Percentiles rank a stretch among this genome's conserved stretches.
These are phyloP conservation scores for Luscinia luscinia DNA, from an alignment of 2,797 vertebrate genomes.

Conservation along the genomic window DNA sequence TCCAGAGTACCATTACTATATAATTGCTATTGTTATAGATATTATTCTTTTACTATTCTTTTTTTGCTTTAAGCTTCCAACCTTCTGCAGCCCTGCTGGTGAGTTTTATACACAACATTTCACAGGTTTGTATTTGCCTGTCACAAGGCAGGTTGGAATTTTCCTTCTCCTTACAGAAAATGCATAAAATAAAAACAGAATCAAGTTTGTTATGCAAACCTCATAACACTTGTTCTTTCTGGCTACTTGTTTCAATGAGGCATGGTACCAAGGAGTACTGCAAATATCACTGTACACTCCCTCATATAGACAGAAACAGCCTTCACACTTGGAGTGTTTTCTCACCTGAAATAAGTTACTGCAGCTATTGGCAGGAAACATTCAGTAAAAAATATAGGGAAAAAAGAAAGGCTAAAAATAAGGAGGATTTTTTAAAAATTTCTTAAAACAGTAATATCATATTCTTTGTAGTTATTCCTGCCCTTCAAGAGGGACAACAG, in stretches of 20 bases:
- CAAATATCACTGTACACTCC: neutral
- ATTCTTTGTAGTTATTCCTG: neutral
- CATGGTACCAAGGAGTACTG: neutral
- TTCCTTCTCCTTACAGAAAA: neutral
- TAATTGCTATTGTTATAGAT: neutral
- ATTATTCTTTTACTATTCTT: neutral
- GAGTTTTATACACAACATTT: neutral
- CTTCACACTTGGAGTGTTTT: neutral
- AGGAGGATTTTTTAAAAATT: neutral
- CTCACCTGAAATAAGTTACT: neutral
- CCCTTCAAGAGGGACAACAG: neutral
- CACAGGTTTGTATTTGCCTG: neutral
- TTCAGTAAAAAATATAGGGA: neutral
- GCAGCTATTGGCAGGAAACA: neutral
- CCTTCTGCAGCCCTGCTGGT: neutral
- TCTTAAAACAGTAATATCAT: neutral
- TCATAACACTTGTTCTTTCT: neutral
- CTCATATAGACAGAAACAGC: neutral
- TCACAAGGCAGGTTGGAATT: neutral
- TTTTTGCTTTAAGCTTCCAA: neutral
- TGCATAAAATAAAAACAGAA: neutral
- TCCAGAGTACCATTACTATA: neutral
- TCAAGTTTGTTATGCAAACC: neutral
- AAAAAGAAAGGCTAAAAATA: neutral
- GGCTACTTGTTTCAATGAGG: neutral